Evolutionary conservation across 1,140 invertebrate species (phyloP).

Genomic region (Lithobius niger): DNA sequence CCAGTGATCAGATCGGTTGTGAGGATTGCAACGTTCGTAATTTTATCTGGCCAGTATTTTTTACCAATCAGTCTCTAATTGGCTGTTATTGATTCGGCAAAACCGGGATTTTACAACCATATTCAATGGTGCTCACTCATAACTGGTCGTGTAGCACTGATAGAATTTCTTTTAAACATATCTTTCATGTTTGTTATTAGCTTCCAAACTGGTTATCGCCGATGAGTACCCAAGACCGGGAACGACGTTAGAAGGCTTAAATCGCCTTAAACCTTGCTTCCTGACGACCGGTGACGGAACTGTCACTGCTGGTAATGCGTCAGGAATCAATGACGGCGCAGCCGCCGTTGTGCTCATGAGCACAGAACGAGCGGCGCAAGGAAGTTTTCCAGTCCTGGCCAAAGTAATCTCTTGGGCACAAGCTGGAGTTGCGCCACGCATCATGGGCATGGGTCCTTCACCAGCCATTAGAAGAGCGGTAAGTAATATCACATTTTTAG

Average conservation of each 20-base stretch:
- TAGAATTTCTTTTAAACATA: too few species aligned
- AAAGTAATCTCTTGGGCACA: conserved; percentile 50
- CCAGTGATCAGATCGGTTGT: too few species aligned
- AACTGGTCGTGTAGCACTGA: too few species aligned
- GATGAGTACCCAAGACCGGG: conserved; percentile 55
- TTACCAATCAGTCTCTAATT: too few species aligned
- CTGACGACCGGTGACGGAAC: conserved; percentile 42
- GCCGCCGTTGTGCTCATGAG: conserved; percentile 61
- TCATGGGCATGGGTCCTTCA: conserved; percentile 68
- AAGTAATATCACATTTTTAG: conserved; percentile 24
- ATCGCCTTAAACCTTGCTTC: conserved; percentile 49
- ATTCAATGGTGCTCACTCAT: too few species aligned
- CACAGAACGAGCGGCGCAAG: conserved; percentile 35
- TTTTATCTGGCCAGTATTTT: too few species aligned
- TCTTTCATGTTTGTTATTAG: too few species aligned
- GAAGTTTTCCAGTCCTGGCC: conserved; percentile 41
- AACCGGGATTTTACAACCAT: too few species aligned
- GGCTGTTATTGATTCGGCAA: too few species aligned
- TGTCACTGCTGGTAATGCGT: conserved; percentile 64
- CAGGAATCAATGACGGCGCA: conserved; percentile 75
- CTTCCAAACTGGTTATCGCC: too few species aligned
- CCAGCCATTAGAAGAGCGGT: conserved; percentile 49
- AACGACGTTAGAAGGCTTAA: conserved; percentile 42
- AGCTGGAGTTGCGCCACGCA: conserved; percentile 50
- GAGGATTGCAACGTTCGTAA: too few species aligned